A percentile compares a stretch with the other conserved stretches of the same genome.
Conservation (phyloP, 2,113 vertebrate genomes). For the Dinomys branickii region DNA sequence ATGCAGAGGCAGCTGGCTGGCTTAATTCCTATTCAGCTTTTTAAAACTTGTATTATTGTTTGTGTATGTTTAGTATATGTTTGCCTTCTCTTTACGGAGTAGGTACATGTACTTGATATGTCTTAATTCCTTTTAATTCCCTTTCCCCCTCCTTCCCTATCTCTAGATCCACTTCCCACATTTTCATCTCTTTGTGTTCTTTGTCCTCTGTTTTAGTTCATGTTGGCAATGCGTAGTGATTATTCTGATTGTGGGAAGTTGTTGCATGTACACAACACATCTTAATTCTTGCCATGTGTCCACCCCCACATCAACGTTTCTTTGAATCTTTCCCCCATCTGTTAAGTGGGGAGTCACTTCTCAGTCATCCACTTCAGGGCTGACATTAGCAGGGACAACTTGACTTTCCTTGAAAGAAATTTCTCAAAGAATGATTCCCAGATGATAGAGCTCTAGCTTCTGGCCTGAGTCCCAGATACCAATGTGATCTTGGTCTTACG, state of each 20-base stretch:
- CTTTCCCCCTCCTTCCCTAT: background rate
- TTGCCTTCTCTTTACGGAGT: background rate
- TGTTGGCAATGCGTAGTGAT: background rate
- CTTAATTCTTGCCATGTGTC: background rate
- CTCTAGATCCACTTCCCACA: background rate
- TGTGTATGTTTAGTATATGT: background rate
- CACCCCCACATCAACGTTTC: background rate
- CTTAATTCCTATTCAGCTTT: background rate
- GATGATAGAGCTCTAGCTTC: background rate
- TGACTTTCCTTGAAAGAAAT: conserved; percentile 14
- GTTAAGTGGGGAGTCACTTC: background rate
- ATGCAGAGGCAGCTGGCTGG: background rate
- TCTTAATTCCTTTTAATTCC: background rate
- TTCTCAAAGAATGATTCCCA: background rate
- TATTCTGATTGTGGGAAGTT: background rate
- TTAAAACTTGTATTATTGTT: background rate
- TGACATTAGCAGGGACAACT: background rate
- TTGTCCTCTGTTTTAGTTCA: background rate
- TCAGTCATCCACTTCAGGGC: background rate
- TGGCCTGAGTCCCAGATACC: background rate
- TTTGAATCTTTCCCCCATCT: background rate
- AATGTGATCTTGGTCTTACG: background rate
- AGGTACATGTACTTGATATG: background rate
- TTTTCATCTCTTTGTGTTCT: background rate
- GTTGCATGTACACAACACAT: background rate